Conservation (phyloP, 2,888 invertebrate genomes). For the Drosophila limbata region DNA sequence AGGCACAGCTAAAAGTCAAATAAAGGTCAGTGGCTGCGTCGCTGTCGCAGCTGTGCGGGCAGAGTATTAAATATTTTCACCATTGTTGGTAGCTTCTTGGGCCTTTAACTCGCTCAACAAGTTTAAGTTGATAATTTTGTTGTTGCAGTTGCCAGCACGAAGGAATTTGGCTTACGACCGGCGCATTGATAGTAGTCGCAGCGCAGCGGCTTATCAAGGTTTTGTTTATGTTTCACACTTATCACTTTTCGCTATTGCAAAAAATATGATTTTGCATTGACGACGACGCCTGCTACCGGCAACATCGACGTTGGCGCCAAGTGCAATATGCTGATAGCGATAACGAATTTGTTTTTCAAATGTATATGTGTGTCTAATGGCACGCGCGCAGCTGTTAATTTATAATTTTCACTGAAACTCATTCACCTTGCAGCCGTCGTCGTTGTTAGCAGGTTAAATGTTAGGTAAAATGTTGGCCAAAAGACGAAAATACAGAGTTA, state of each 20-base stretch:
- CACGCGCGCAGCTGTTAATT: conserved; percentile 55
- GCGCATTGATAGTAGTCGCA: conserved; percentile 64
- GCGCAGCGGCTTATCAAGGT: conserved; percentile 61
- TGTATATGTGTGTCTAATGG: conserved; percentile 12
- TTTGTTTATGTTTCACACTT: conserved; percentile 76
- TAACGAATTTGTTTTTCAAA: conserved; percentile 33
- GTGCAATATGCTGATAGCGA: conserved; percentile 46
- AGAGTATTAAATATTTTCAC: conserved; percentile 64
- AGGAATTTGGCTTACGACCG: conserved; percentile 52
- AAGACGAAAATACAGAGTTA: conserved; percentile 93
- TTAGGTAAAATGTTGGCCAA: conserved; percentile 95
- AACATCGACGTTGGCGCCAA: conserved; percentile 34
- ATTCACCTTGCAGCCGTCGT: conserved; percentile 70
- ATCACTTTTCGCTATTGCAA: conserved; percentile 58
- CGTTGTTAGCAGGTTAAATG: conserved; percentile 60
- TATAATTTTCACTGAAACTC: conserved; percentile 43
- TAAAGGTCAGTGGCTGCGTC: conserved; percentile 84
- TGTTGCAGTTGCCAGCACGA: conserved; percentile 45
- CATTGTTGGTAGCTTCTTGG: conserved; percentile 72
- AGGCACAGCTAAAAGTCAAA: conserved; percentile 83
- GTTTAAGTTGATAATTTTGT: conserved; percentile 73
- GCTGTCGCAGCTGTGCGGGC: conserved; percentile 57
- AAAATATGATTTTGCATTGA: conserved; percentile 50
- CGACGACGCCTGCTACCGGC: conserved; percentile 9
- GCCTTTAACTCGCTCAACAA: conserved; percentile 74